Percentiles rank a stretch among this genome's conserved stretches.
Evolutionary conservation across 2,888 invertebrate genomes (phyloP).

Genomic region (Margaritifera margaritifera): DNA sequence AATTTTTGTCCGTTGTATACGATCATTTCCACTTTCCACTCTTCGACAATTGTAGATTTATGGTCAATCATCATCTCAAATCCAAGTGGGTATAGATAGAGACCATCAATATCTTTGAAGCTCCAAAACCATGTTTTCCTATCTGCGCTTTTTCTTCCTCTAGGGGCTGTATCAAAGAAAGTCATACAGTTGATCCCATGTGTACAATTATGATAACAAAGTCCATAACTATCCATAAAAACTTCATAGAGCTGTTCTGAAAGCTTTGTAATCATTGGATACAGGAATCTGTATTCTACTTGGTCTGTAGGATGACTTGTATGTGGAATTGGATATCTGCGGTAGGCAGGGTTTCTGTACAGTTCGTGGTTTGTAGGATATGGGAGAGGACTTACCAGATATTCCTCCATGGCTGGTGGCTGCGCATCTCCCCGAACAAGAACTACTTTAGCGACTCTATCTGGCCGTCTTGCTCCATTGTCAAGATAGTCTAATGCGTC

Average conservation of each 20-base stretch:
- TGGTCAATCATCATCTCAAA: slow-evolving; percentile 55
- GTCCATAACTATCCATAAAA: slow-evolving; percentile 48
- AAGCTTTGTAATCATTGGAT: slow-evolving; percentile 19
- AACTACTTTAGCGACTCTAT: slow-evolving; percentile 49
- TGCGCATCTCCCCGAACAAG: slow-evolving; percentile 51
- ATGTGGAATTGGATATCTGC: slow-evolving; percentile 47
- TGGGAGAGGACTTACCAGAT: slow-evolving; percentile 56
- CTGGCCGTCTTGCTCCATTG: slow-evolving; percentile 31
- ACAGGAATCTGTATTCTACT: slow-evolving; percentile 40
- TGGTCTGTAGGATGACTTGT: slow-evolving; percentile 46
- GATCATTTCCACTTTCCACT: slow-evolving; percentile 48
- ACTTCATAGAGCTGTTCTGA: slow-evolving; percentile 38
- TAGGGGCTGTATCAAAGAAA: slow-evolving; percentile 47
- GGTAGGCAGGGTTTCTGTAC: slow-evolving; percentile 42
- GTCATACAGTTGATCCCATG: slow-evolving; percentile 37
- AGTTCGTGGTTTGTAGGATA: slow-evolving; percentile 34
- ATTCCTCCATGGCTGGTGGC: slow-evolving; percentile 59
- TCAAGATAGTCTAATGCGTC: slow-evolving; percentile 44
- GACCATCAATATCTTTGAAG: slow-evolving; percentile 50
- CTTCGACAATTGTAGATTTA: slow-evolving; percentile 31
- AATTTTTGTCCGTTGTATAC: slow-evolving; percentile 55
- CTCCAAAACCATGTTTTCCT: slow-evolving; percentile 50
- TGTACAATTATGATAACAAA: slow-evolving; percentile 52
- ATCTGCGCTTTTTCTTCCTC: slow-evolving; percentile 43
- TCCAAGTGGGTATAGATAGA: slow-evolving; percentile 55